Conservation (phyloP, 2,797 vertebrate genomes). For the Channa striata region DNA sequence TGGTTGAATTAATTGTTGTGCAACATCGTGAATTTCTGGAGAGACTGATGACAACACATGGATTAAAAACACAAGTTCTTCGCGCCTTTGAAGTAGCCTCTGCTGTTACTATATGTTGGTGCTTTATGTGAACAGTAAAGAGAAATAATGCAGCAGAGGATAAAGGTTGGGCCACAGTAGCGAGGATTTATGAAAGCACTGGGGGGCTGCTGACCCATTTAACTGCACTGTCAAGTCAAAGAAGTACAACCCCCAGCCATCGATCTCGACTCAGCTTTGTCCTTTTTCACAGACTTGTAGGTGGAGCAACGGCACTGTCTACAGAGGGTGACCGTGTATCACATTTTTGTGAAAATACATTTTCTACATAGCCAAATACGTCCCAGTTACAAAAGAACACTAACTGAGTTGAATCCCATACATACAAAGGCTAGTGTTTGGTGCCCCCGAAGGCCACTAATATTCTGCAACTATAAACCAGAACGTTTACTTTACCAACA, state of each 20-base stretch:
- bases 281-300: not conserved
- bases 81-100: not conserved
- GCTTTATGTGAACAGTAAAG: not conserved
- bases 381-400: not conserved
- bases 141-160: constrained; percentile 8
- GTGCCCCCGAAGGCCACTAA: too few species aligned
- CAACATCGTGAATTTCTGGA: too few species aligned
- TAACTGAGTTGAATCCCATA: not conserved
- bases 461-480: too few species aligned
- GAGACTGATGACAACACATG: not conserved
- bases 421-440: too few species aligned
- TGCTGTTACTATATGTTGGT: not conserved
- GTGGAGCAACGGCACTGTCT: not conserved
- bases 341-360: not conserved
- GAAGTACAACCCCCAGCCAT: not conserved
- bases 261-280: not conserved
- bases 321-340: too few species aligned
- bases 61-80: not conserved
- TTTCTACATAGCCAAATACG: not conserved
- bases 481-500: not conserved
- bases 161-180: constrained; percentile 1
- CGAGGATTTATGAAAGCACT: not conserved
- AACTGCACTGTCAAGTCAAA: not conserved
- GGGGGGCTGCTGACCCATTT: constrained; percentile 23
- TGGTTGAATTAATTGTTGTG: too few species aligned